A percentile compares a stretch with the other conserved stretches of the same genome.
These are phyloP conservation scores for Drosophila fuyamai DNA, from an alignment of 1,140 invertebrate genomes.

Conservation along the genomic window DNA sequence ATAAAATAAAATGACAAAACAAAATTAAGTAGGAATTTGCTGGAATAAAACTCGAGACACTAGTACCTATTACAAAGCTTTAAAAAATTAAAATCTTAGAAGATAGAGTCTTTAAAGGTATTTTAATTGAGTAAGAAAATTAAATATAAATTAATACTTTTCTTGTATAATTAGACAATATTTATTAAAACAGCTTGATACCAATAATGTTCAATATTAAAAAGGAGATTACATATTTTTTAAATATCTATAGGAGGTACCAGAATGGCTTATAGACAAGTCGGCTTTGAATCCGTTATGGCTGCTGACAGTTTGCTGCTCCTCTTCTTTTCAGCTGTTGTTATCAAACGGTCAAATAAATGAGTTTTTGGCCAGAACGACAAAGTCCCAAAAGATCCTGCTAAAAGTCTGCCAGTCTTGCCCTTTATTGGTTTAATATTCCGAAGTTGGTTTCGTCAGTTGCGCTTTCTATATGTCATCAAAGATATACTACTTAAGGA, in stretches of 20 bases:
- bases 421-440: conserved; percentile 75
- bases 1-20: conserved; percentile 32
- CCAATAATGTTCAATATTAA: no score
- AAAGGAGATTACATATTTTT: no score
- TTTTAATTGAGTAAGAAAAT: no score
- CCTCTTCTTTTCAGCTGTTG: conserved; percentile 13
- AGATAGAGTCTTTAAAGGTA: no score
- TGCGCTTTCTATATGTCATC: conserved; percentile 35
- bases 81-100: neutral
- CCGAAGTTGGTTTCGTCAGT: conserved; percentile 31
- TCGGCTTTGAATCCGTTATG: conserved; percentile 23
- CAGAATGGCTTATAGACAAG: neutral
- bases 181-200: neutral
- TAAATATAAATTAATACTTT: no score
- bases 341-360: conserved; percentile 51
- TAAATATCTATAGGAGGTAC: conserved; percentile 4
- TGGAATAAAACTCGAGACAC: neutral
- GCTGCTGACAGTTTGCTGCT: conserved; percentile 26
- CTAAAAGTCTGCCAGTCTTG: conserved; percentile 18
- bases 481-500: conserved; percentile 45
- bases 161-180: neutral
- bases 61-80: neutral
- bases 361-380: conserved; percentile 40
- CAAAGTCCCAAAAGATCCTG: conserved; percentile 1
- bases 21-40: conserved; percentile 37